phyloP scores from a whole-genome alignment of 2,113 vertebrate genomes.

The Phainopepla nitens region DNA sequence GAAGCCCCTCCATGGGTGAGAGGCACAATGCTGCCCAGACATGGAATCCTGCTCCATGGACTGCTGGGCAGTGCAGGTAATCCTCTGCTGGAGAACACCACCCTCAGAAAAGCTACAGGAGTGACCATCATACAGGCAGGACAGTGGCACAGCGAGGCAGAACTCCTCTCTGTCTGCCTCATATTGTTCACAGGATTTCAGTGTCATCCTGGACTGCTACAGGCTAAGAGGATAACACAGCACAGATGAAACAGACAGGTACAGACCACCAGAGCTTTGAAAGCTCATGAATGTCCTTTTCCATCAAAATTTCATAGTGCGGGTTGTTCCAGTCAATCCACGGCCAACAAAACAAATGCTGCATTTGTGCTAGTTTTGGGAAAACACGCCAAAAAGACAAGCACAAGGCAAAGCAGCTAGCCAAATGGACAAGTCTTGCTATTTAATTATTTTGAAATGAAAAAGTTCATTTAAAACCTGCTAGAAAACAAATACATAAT shows the following conservation, averaged over 20 bases:
- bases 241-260: not conserved
- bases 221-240: not conserved
- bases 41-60: not conserved
- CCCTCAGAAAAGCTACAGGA: not conserved
- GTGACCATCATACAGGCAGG: not conserved
- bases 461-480: slow-evolving; percentile 30
- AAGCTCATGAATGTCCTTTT: not conserved
- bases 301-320: not conserved
- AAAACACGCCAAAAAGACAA: slow-evolving; percentile 20
- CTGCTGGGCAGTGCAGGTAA: not conserved
- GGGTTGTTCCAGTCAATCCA: slow-evolving; percentile 8
- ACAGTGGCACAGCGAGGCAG: not conserved
- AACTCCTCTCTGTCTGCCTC: not conserved
- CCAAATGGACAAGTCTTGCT: slow-evolving; percentile 31
- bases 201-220: not conserved
- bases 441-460: slow-evolving; percentile 46
- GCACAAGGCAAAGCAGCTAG: slow-evolving; percentile 26
- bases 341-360: not conserved
- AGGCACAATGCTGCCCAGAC: not conserved
- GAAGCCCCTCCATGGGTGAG: not conserved
- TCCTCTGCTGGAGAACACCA: not conserved
- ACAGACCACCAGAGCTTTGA: not conserved
- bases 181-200: not conserved
- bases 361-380: slow-evolving; percentile 8
- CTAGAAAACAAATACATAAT: slow-evolving; percentile 38